Conservation (phyloP, 2,888 invertebrate genomes). For the Ellobium chinense region DNA sequence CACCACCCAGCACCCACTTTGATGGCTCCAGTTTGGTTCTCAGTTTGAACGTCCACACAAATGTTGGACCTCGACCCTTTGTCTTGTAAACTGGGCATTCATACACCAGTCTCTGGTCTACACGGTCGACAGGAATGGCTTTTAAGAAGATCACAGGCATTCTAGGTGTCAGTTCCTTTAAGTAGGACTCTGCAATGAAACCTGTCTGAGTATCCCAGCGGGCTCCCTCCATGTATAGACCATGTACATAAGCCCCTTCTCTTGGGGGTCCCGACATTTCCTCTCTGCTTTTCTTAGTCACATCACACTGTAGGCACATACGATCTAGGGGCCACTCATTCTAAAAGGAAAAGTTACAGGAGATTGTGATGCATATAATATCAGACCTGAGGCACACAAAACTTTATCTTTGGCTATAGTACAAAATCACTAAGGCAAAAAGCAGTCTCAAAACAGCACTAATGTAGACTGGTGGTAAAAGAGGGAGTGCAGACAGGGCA, state of each 20-base stretch:
- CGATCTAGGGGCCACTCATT: slow-evolving; percentile 96
- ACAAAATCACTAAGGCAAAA: too few species aligned
- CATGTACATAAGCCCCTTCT: slow-evolving; percentile 96
- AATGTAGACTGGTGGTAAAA: too few species aligned
- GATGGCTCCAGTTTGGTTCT: slow-evolving; percentile 96
- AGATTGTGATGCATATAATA: too few species aligned
- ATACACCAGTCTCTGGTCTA: slow-evolving; percentile 94
- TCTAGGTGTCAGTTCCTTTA: slow-evolving; percentile 94
- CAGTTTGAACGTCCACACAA: slow-evolving; percentile 97
- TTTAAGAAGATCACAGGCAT: slow-evolving; percentile 97
- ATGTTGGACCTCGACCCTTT: slow-evolving; percentile 93
- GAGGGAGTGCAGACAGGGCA: too few species aligned
- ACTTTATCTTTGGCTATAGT: too few species aligned
- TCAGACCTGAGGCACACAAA: too few species aligned
- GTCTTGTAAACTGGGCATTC: slow-evolving; percentile 98
- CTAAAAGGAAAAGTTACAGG: too few species aligned
- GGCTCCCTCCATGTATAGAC: slow-evolving; percentile 95
- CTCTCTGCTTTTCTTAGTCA: slow-evolving; percentile 97
- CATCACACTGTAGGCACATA: slow-evolving; percentile 98
- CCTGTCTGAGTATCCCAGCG: slow-evolving; percentile 95
- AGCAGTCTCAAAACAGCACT: too few species aligned
- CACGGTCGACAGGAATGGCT: slow-evolving; percentile 89
- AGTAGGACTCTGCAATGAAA: slow-evolving; percentile 92
- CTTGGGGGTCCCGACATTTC: slow-evolving; percentile 89
- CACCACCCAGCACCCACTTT: slow-evolving; percentile 97